Evolutionary conservation across 2,113 vertebrate genomes (phyloP), one percentile per base, ranked within the genome.

Genomic region (Melanerpes aurifrons): DNA sequence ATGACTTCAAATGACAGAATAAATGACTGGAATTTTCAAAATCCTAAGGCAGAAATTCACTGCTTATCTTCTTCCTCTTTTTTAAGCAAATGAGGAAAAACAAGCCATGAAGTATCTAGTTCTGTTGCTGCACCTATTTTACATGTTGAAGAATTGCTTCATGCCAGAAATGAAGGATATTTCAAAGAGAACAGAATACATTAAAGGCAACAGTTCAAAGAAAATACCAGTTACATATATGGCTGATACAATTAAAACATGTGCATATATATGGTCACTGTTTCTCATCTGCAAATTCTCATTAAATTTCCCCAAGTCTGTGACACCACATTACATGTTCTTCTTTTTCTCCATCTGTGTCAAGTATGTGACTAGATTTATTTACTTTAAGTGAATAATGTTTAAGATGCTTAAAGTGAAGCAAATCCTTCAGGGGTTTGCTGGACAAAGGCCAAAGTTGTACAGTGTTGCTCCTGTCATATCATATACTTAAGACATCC

Each of bases 361-460:
- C 37, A 82, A 87, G 54, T 5, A 29, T n/a, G 24, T 6, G 13
- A 85, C 35, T 50, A 75, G 9, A 58, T 77, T 89, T 25, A 59
- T 67, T 89, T 31, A 57, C 48, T 92, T 79, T 7, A 54, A 85
- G 25, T 72, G 78, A 76, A 92, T 71, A 62, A 93, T 37, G 8
- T 47, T 91, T 66, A 92, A 82, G 74, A 86, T 85, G 32, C 53
- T 94, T 82, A 48, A 40, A 92, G 43, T 48, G 43, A 85, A 93
- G 21, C 19, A 53, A 53, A 40, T 82, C 75, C 85, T 93, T 86
- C 62, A 85, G 79, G 43, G 48, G 20, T 57, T 74, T 83, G 7
- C 43, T 95, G 93, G 91, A 87, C 68, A 64, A 72, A 85, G 14
- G 75, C 91, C 94, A 94, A 86, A 93, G 66, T 78, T 29, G 35